Base-by-base conservation (phyloP, 2,888 invertebrate genomes). In the Melanchra persicariae region DNA sequence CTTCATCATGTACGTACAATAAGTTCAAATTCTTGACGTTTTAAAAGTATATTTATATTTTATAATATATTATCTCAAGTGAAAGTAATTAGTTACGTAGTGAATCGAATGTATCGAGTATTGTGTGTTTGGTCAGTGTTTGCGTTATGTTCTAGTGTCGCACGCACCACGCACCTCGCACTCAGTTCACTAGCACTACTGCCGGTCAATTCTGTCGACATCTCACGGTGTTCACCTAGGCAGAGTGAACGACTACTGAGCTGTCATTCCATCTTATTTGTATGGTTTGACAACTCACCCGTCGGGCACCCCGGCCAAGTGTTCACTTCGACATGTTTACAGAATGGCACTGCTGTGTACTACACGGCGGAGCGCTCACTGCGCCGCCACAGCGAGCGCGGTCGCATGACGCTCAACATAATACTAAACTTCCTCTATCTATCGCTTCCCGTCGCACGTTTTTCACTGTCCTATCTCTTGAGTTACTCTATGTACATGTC, bases 1-100 rank as follows among this genome's bases (percentile, higher is more conserved):
- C 95, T 95, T 95, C 70, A 82, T 85, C 85, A 88, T 85, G 86
- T 91, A 93, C 90, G 89, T 93, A 94, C 91, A 90, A 90, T 94
- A 93, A 93, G 92, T 94, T 95, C 91, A 92, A 93, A 93, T 91
- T 94, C 93, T 93, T 90, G 91, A 92, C 92, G 92, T 94, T 93
- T 92, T 90, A 87, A 90, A 90, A 90, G 81, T 85, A 85, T 86
- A 85, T 88, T 89, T 92, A 94, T 95, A 94, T 94, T 94, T 94
- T 93, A 93, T 92, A 89, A 91, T 91, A 93, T 92, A 89, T 91
- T 91, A 89, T 88, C 88, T 89, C 89, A 90, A 88, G 87, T 88
- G 91, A 86, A 89, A 89, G 82, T 89, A 90, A 91, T 91, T 92
- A 91, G 90, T 92, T 91, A 92, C 83, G 87, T 90, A 93, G 91